Evolutionary conservation across 2,888 invertebrate species (phyloP), one percentile per base, ranked within the genome.

Genomic region (Eupithecia centaureata): DNA sequence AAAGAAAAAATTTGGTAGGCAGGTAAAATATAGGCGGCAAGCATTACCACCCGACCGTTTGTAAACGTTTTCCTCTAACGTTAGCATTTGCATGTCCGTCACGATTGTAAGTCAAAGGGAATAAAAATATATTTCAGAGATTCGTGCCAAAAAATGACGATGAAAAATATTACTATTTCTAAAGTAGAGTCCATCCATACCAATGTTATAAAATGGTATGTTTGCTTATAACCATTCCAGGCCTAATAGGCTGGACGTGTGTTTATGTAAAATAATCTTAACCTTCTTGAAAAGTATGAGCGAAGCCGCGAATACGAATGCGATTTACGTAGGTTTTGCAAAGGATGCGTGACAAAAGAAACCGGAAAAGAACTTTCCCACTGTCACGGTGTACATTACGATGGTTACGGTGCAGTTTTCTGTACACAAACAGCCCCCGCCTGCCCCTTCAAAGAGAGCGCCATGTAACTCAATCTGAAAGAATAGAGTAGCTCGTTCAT

Each of bases 401-500:
- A 10, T 22, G 42, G 47, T 47, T 47, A 22, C 22, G 47, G 10
- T 47, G 47, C 47, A 47, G 1, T 22, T 52, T 52, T 27, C 52
- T 52, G 27, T 52, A 27, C 25, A 27, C 22, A 47, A 47, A 47
- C 42, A 42, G 18, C 38, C 42, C 42, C 42, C 7, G 18, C 42
- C 18, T 22, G 8, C 15, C 27, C 28, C 33, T 18, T 51, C n/a
- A 59, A 63, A 60, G 33, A 38, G 13, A 65, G 70, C 77, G 61
- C 57, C 85, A 86, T 87, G 84, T 86, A 83, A 82, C 56, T 73
- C 78, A 61, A 70, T 57, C 33, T 68, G 65, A 71, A 33, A 57
- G 70, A 73, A 76, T 77, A 81, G 79, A 85, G 85, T 89, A 85
- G 89, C 87, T 86, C 87, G 85, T 91, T 91, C 91, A 90, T 91